phyloP scores from a whole-genome alignment of 2,888 invertebrate genomes.

The Cyrtodaria siliqua region DNA sequence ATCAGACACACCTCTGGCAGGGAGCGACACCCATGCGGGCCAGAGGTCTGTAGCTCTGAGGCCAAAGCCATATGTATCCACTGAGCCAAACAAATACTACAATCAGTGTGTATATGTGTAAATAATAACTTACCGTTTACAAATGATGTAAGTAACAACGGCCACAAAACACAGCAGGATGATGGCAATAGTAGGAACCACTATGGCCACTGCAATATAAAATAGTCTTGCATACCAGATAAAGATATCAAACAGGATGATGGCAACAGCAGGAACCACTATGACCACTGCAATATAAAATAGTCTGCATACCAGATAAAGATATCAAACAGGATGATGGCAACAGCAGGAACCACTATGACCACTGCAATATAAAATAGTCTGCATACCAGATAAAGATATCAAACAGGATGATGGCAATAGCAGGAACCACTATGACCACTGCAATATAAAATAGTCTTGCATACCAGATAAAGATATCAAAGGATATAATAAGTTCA shows the following conservation, averaged over 20 bases:
- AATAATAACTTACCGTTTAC: conserved; percentile 61
- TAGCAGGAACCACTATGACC: conserved; percentile 42
- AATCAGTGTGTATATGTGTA: no score
- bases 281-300: conserved; percentile 49
- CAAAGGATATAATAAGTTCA: no score
- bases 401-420: conserved; percentile 44
- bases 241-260: no score
- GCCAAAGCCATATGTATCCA: no score
- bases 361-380: conserved; percentile 44
- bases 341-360: conserved; percentile 43
- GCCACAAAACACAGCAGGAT: conserved; percentile 36
- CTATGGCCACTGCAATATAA: conserved; percentile 48
- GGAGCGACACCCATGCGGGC: no score
- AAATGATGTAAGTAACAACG: conserved; percentile 42
- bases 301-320: no score
- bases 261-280: conserved; percentile 37
- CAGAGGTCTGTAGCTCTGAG: no score
- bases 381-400: no score
- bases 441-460: conserved; percentile 43
- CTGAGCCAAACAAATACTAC: no score
- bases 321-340: conserved; percentile 44
- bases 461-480: no score
- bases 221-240: no score
- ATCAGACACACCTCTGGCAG: no score
- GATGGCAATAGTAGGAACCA: conserved; percentile 41